phyloP scores from a whole-genome alignment of 2,797 vertebrate genomes.

The Oreochromis grahami region DNA sequence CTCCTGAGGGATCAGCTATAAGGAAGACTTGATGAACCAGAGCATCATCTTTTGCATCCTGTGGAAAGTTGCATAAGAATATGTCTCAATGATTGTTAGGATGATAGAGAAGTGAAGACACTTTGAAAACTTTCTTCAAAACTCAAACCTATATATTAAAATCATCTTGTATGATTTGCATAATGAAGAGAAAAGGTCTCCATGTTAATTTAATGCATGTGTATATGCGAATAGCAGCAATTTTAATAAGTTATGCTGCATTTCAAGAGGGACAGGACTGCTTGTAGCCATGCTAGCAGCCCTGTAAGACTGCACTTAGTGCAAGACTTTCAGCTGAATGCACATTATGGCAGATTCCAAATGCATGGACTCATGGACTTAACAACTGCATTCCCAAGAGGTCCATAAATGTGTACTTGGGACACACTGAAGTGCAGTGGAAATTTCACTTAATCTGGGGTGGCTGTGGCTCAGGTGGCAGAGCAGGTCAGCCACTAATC shows the following conservation, averaged over 20 bases:
- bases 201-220: background rate
- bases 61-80: background rate
- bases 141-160: background rate
- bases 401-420: background rate
- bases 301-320: background rate
- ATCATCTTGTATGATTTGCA: background rate
- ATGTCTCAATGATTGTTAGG: background rate
- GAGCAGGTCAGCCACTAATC: no score
- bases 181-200: background rate
- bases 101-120: background rate
- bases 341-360: background rate
- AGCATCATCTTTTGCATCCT: background rate
- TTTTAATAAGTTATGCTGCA: background rate
- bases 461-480: no score
- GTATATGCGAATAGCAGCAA: background rate
- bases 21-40: background rate
- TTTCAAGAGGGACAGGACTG: background rate
- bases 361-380: background rate
- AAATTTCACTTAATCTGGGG: background rate
- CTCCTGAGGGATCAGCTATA: background rate
- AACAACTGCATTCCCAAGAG: background rate
- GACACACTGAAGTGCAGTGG: background rate
- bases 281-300: background rate
- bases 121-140: background rate
- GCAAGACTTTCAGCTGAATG: background rate